These are phyloP conservation scores for Fistularia commersonii DNA, from an alignment of 2,797 vertebrate genomes.

Conservation along the genomic window DNA sequence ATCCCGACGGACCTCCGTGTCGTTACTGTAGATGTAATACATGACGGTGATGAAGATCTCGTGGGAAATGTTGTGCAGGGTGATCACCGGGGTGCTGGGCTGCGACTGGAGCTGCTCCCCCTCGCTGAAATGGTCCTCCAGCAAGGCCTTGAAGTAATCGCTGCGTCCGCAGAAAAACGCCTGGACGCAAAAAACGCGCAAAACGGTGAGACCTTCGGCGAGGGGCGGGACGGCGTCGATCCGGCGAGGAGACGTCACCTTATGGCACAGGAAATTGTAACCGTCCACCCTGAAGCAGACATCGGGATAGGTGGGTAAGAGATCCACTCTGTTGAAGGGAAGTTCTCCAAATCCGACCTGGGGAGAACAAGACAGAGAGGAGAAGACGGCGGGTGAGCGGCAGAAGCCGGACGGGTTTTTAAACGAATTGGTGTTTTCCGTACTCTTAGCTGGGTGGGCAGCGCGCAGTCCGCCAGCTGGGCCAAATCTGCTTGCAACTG, in stretches of 20 bases:
- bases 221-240: no score
- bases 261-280: conserved; percentile 91
- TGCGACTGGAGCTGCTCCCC: conserved; percentile 83
- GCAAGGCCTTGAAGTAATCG: conserved; percentile 94
- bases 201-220: background rate
- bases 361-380: background rate
- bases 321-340: conserved; percentile 87
- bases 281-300: conserved; percentile 88
- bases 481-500: conserved; percentile 89
- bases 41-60: conserved; percentile 88
- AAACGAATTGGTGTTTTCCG: conserved; percentile 2
- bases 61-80: conserved; percentile 85
- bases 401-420: background rate
- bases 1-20: conserved; percentile 81
- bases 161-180: conserved; percentile 96
- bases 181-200: conserved; percentile 89
- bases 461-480: conserved; percentile 87
- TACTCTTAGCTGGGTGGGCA: conserved; percentile 87
- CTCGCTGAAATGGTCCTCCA: conserved; percentile 94
- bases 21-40: conserved; percentile 92
- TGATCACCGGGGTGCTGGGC: conserved; percentile 86
- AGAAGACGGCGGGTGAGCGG: background rate
- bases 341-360: conserved; percentile 93
- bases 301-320: conserved; percentile 87
- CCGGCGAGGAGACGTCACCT: conserved; percentile 66